Base-by-base conservation (phyloP, 1,140 invertebrate genomes). In the Dendroctonus valens region DNA sequence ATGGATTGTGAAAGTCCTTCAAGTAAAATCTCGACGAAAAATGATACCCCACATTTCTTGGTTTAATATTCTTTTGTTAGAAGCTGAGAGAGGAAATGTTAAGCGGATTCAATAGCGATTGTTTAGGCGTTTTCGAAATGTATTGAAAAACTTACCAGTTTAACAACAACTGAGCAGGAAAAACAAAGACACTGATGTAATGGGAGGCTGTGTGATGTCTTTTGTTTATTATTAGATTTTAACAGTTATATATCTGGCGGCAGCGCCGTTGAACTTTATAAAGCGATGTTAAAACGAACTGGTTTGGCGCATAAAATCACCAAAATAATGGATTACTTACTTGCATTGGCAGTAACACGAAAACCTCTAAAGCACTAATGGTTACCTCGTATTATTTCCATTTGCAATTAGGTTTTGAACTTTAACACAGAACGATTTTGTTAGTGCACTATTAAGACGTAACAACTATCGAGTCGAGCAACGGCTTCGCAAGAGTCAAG, bases 201-300 rank as follows among this genome's bases (percentile, higher is more conserved):
- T 7, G 48, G 38, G 58, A 60, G 37, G 44, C 58, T 60, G 58
- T 12, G 46, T 40, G 8, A 15, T n/a, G 58, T 50, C 58, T 60
- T 60, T 53, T 63, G 60, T 63, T 63, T 63, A 63, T 63, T 63
- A 63, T 63, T 63, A 63, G 51, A 53, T 38, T 54, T 63, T 53
- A 63, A 63, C 60, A 63, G 60, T 63, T 63, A 63, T 53, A 51
- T 49, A 37, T 41, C 58, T 50, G 7, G 14, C 60, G 38, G 46
- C 40, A 63, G 51, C 60, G 40, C 50, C 50, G 60, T 54, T 54
- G 60, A 63, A 53, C 60, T 53, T 54, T 54, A 44, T 44, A 41
- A 53, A 52, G 54, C 50, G 60, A 26, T 26, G 26, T 26, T 26
- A 26, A 26, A 26, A 26, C 26, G 57, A 59, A 46, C 57, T 46